These are phyloP conservation scores for Achlya flavicornis DNA, from an alignment of 2,888 invertebrate species.

Conservation along the genomic window DNA sequence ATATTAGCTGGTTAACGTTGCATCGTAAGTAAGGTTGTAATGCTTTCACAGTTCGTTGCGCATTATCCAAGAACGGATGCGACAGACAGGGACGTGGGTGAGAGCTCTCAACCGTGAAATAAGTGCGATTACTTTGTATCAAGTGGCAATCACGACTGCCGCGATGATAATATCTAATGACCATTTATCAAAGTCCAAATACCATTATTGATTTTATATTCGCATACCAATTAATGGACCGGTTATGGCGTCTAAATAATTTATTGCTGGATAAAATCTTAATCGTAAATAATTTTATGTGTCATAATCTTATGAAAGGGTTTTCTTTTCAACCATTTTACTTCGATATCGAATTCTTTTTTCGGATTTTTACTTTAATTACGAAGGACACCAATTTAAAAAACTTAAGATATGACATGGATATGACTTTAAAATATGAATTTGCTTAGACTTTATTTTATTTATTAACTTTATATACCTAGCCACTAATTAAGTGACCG, in stretches of 20 bases:
- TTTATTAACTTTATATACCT: no score
- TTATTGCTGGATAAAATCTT: constrained; percentile 20
- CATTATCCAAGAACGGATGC: constrained; percentile 44
- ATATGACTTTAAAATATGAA: no score
- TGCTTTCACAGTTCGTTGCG: constrained; percentile 59
- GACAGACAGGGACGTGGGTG: constrained; percentile 37
- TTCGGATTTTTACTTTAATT: no score
- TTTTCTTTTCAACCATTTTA: neutral
- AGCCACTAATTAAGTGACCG: no score
- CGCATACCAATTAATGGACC: constrained; percentile 14
- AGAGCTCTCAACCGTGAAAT: constrained; percentile 53
- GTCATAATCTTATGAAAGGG: neutral
- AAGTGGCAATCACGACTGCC: constrained; percentile 46
- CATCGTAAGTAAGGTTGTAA: constrained; percentile 53
- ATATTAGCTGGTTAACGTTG: constrained; percentile 46
- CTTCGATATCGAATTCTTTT: no score
- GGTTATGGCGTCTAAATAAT: constrained; percentile 24
- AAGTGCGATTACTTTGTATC: constrained; percentile 55
- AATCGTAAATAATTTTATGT: constrained; percentile 16
- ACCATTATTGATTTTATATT: constrained; percentile 17
- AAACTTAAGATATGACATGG: no score
- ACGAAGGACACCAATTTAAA: no score
- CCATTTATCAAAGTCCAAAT: constrained; percentile 24
- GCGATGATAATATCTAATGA: constrained; percentile 17
- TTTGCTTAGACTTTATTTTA: no score